Conservation (phyloP, 2,113 vertebrate species). For the Paradisaea rubra region DNA sequence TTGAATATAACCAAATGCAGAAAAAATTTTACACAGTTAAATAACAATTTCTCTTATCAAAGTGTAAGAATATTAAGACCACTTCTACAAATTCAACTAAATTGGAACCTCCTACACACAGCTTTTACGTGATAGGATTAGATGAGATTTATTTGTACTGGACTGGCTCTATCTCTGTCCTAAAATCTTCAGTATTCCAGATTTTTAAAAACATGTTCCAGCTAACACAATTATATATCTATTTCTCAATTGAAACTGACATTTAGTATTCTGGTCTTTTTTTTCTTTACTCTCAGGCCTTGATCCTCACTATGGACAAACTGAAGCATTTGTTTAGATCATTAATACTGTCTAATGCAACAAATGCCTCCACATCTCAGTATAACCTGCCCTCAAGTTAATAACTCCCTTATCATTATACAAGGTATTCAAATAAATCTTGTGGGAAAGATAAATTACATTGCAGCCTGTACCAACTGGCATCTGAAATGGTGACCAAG, state of each 20-base stretch:
- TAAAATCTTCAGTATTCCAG: not conserved
- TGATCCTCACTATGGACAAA: not conserved
- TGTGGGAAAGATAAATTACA: not conserved
- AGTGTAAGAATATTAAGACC: not conserved
- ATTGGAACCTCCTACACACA: not conserved
- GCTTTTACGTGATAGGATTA: not conserved
- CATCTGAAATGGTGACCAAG: not conserved
- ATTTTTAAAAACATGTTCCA: not conserved
- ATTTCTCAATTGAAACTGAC: not conserved
- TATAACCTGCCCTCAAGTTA: not conserved
- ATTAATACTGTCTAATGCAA: not conserved
- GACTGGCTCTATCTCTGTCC: not conserved
- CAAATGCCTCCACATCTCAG: not conserved
- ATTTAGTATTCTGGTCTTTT: not conserved
- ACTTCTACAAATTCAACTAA: not conserved
- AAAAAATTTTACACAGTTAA: not conserved
- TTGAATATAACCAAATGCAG: not conserved
- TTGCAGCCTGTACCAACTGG: not conserved
- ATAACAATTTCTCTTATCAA: not conserved
- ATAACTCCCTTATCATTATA: not conserved
- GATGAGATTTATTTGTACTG: not conserved
- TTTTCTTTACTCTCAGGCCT: not conserved
- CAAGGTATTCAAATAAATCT: not conserved
- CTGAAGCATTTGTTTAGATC: not conserved
- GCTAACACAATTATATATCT: not conserved